These are phyloP conservation scores for Rotaria sp. DNA, from an alignment of 2,888 invertebrate genomes.

Conservation along the genomic window DNA sequence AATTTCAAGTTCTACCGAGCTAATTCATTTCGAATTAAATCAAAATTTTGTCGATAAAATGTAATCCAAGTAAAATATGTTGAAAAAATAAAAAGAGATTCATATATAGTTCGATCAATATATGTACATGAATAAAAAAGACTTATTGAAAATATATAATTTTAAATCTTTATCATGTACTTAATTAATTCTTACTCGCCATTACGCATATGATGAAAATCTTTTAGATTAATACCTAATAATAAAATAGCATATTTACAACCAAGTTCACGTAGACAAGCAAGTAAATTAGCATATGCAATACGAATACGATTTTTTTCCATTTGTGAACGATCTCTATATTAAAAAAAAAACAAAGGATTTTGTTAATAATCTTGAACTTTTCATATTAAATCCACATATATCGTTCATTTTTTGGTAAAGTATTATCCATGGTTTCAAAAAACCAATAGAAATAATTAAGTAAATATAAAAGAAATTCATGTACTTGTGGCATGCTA, in stretches of 20 bases:
- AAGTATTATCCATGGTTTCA: constrained; percentile 50
- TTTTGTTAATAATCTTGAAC: neutral
- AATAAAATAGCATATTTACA: constrained; percentile 51
- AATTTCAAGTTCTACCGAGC: constrained; percentile 46
- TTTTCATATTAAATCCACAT: constrained; percentile 50
- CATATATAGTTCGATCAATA: neutral
- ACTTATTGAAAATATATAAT: neutral
- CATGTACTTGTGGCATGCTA: constrained; percentile 42
- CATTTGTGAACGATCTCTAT: constrained; percentile 41
- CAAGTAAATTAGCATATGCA: constrained; percentile 47
- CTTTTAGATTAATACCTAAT: constrained; percentile 50
- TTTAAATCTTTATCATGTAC: neutral
- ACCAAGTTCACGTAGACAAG: constrained; percentile 50
- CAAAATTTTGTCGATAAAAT: constrained; percentile 51
- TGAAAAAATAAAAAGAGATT: constrained; percentile 43
- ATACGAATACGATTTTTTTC: constrained; percentile 42
- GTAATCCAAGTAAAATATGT: constrained; percentile 53
- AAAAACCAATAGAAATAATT: constrained; percentile 54
- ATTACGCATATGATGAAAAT: constrained; percentile 27
- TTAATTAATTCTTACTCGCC: neutral
- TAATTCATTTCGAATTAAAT: constrained; percentile 50
- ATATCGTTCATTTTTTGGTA: constrained; percentile 50
- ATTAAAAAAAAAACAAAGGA: neutral
- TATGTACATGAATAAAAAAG: neutral
- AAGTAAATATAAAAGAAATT: constrained; percentile 50